Conservation (phyloP, 2,888 invertebrate species). For the Metellina segmentata region DNA sequence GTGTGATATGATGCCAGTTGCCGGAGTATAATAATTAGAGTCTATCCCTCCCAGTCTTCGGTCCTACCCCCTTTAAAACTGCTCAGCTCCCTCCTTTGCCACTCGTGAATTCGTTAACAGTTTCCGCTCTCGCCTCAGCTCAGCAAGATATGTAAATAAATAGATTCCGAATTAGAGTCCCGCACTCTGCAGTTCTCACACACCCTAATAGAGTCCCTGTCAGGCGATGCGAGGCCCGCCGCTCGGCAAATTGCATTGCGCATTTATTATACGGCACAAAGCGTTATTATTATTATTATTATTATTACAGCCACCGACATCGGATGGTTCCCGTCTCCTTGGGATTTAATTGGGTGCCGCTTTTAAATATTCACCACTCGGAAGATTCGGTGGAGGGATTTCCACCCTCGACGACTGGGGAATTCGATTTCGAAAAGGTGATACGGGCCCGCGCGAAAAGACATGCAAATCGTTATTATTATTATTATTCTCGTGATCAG, state of each 20-base stretch:
- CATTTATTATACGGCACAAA: conserved; percentile 74
- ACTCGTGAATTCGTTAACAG: conserved; percentile 66
- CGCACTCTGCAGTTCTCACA: background rate
- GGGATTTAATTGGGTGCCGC: conserved; percentile 72
- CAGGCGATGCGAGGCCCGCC: conserved; percentile 2
- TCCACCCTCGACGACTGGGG: conserved; percentile 26
- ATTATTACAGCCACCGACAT: background rate
- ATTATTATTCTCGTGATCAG: conserved; percentile 8
- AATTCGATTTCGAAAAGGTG: conserved; percentile 61
- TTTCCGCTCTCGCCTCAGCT: conserved; percentile 55
- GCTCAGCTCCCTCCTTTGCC: conserved; percentile 28
- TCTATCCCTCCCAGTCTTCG: conserved; percentile 16
- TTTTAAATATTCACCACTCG: conserved; percentile 67
- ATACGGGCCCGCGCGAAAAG: conserved; percentile 34
- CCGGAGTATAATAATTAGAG: conserved; percentile 61
- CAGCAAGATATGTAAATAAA: conserved; percentile 74
- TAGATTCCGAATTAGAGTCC: conserved; percentile 71
- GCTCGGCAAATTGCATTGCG: conserved; percentile 71
- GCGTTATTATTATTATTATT: conserved; percentile 68
- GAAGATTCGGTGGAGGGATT: background rate
- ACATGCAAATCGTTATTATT: conserved; percentile 61
- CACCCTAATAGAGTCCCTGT: conserved; percentile 66
- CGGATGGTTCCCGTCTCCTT: background rate
- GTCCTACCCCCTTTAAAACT: conserved; percentile 32
- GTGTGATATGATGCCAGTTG: background rate